These are phyloP conservation scores for Lasioglossum calceatum DNA, from an alignment of 2,888 invertebrate species.

Conservation along the genomic window DNA sequence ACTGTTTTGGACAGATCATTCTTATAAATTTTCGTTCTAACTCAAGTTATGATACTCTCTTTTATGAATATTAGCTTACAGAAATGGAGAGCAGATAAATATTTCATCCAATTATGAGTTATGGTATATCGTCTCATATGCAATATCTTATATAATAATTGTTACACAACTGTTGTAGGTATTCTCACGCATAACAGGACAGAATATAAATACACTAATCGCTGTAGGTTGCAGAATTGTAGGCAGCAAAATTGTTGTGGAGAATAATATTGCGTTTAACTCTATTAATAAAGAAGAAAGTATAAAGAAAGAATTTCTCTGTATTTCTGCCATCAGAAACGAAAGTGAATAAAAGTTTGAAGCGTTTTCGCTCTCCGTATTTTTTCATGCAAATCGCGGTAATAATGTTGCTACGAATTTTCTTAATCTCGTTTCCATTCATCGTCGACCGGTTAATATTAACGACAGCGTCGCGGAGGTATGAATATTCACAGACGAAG, in stretches of 20 bases:
- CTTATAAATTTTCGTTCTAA: not conserved
- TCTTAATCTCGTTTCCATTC: constrained; percentile 1
- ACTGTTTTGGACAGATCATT: not conserved
- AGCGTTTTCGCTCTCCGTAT: not conserved
- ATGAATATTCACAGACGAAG: constrained; percentile 58
- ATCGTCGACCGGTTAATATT: constrained; percentile 36
- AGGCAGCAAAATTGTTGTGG: not conserved
- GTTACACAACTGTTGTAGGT: not conserved
- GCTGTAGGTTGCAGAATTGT: not conserved
- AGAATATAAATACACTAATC: not conserved
- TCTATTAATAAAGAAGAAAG: not conserved
- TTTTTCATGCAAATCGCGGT: constrained; percentile 24
- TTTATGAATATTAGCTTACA: not conserved
- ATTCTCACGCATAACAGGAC: not conserved
- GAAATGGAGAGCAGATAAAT: not conserved
- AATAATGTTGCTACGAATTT: constrained; percentile 21
- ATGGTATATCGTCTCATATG: not conserved
- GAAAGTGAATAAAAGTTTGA: not conserved
- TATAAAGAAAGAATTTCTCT: not conserved
- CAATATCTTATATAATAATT: not conserved
- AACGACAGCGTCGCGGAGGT: constrained; percentile 22
- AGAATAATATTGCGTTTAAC: not conserved
- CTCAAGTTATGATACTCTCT: not conserved
- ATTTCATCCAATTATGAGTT: not conserved
- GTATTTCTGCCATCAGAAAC: not conserved